These are phyloP conservation scores for Anhinga rufa DNA, from an alignment of 2,113 vertebrate species.

Conservation along the genomic window DNA sequence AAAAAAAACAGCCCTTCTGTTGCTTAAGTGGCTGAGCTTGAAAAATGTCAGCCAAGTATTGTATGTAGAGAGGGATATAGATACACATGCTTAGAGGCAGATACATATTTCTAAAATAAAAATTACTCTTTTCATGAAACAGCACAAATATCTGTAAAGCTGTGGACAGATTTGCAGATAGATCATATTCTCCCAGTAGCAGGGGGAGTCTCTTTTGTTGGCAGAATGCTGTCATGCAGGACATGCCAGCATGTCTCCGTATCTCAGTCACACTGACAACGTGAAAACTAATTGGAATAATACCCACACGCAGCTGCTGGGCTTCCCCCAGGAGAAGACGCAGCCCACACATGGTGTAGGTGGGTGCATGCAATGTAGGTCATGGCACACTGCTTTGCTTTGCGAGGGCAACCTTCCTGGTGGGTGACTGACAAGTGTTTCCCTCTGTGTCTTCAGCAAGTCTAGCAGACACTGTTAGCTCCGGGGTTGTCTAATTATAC, in stretches of 20 bases:
- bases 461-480: not conserved
- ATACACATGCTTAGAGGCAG: not conserved
- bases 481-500: not conserved
- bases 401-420: not conserved
- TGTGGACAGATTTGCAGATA: not conserved
- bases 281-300: not conserved
- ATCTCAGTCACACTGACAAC: not conserved
- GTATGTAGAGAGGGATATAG: not conserved
- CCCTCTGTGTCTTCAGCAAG: not conserved
- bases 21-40: not conserved
- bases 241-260: not conserved
- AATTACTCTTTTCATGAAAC: not conserved
- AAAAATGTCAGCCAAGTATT: conserved; percentile 27
- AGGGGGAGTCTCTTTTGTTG: not conserved
- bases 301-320: conserved; percentile 1
- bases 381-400: not conserved
- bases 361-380: not conserved
- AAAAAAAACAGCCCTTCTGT: not conserved
- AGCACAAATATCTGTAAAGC: not conserved
- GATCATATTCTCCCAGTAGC: not conserved
- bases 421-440: not conserved
- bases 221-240: not conserved
- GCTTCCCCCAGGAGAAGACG: conserved; percentile 17
- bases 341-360: not conserved
- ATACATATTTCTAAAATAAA: not conserved